Conservation (phyloP, 2,888 invertebrate genomes). For the Chymomyza procnemis region DNA sequence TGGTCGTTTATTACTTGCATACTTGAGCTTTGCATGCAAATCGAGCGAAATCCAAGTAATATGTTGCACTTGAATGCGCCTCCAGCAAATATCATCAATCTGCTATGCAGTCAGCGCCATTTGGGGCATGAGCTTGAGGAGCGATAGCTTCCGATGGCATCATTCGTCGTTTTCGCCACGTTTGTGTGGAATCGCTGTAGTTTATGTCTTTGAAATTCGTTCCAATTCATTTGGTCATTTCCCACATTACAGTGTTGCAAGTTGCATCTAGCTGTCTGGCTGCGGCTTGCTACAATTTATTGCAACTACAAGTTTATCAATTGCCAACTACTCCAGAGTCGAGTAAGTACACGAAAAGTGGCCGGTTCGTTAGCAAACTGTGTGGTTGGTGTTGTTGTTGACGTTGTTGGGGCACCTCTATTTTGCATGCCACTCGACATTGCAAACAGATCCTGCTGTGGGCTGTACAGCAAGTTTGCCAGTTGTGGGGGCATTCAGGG, state of each 20-base stretch:
- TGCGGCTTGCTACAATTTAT: constrained; percentile 26
- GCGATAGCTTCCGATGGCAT: constrained; percentile 15
- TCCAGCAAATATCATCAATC: constrained; percentile 31
- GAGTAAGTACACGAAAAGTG: constrained; percentile 16
- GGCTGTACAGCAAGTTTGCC: no score
- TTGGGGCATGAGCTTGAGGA: background rate
- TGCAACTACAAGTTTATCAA: constrained; percentile 39
- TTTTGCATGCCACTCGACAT: constrained; percentile 48
- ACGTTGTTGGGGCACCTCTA: no score
- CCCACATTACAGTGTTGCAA: constrained; percentile 18
- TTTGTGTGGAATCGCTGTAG: constrained; percentile 15
- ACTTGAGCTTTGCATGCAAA: background rate
- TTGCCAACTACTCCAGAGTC: constrained; percentile 2
- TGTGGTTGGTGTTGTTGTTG: no score
- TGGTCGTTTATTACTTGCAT: background rate
- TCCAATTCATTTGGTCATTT: constrained; percentile 21
- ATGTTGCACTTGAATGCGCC: background rate
- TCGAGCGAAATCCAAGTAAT: background rate
- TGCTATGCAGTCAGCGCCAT: background rate
- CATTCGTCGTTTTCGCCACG: background rate
- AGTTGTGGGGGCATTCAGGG: constrained; percentile 11
- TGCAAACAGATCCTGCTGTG: background rate
- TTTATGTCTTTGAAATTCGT: constrained; percentile 7
- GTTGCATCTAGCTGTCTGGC: no score
- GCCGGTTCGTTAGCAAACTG: constrained; percentile 44